phyloP scores from a whole-genome alignment of 2,888 invertebrate genomes.

The Mythimna ferrago region DNA sequence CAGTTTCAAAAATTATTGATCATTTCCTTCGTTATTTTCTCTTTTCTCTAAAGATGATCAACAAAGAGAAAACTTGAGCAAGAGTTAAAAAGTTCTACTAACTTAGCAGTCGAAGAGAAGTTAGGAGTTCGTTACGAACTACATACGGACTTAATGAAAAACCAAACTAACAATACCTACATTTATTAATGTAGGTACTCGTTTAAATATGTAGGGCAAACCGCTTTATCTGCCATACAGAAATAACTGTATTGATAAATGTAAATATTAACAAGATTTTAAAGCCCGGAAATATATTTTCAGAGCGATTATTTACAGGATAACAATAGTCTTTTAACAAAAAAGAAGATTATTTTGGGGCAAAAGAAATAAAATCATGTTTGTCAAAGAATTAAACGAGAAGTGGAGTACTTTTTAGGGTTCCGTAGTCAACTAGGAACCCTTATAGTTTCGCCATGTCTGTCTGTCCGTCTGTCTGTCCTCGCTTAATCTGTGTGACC shows the following conservation, averaged over 20 bases:
- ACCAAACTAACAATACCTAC: constrained; percentile 26
- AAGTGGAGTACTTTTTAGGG: constrained; percentile 26
- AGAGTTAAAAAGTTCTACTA: constrained; percentile 42
- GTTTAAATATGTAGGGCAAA: constrained; percentile 29
- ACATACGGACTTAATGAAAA: constrained; percentile 22
- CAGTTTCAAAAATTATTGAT: background rate
- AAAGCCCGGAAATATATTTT: background rate
- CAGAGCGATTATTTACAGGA: background rate
- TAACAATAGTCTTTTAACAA: constrained; percentile 11
- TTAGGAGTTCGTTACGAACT: constrained; percentile 34
- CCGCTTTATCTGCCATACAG: constrained; percentile 7
- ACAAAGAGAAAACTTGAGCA: constrained; percentile 32
- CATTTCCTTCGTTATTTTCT: constrained; percentile 19
- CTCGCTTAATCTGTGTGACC: too few species aligned
- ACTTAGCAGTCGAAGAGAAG: constrained; percentile 25
- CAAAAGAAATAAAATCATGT: constrained; percentile 25
- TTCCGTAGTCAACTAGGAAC: too few species aligned
- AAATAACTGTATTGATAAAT: background rate
- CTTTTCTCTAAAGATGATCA: constrained; percentile 18
- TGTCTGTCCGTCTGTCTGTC: too few species aligned
- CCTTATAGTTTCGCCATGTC: too few species aligned
- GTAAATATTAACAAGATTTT: constrained; percentile 6
- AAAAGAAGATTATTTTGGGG: constrained; percentile 15
- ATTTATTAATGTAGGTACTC: constrained; percentile 19
- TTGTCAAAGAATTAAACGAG: constrained; percentile 38